These are phyloP conservation scores for Sebastes fasciatus DNA, from an alignment of 2,113 vertebrate genomes.

Conservation along the genomic window DNA sequence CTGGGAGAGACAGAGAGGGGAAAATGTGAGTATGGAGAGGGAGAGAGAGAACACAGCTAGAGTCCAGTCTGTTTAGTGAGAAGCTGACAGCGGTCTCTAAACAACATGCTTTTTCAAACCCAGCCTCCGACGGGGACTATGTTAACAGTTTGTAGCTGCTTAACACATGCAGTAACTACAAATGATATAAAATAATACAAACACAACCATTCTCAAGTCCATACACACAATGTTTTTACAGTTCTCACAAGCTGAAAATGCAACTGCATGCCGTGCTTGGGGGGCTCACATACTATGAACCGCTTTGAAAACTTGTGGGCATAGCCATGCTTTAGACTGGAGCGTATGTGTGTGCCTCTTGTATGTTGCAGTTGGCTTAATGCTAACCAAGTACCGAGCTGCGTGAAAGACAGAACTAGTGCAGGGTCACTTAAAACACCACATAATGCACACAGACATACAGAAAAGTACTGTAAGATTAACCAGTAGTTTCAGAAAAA, in stretches of 20 bases:
- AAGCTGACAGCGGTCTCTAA: constrained; percentile 18
- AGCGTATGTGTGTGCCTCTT: constrained; percentile 8
- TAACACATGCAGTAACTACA: background rate
- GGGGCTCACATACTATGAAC: background rate
- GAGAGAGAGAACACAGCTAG: background rate
- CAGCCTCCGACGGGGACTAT: background rate
- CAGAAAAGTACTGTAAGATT: background rate
- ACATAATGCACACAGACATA: background rate
- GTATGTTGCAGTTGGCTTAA: constrained; percentile 5
- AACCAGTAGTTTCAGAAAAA: too few species aligned
- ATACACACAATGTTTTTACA: background rate
- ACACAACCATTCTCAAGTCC: background rate
- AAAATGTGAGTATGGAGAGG: background rate
- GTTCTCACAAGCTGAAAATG: constrained; percentile 14
- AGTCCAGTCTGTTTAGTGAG: constrained; percentile 41
- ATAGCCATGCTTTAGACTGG: constrained; percentile 22
- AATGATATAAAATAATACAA: background rate
- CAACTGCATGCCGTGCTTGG: constrained; percentile 57
- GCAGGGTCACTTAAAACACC: background rate
- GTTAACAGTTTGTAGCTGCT: background rate
- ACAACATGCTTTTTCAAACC: constrained; percentile 55
- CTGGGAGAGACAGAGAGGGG: constrained; percentile 70
- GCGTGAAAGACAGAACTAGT: background rate
- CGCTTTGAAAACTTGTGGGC: background rate
- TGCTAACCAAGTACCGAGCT: constrained; percentile 15